Evolutionary conservation across 2,797 vertebrate genomes (phyloP).

Genomic region (Anniella stebbinsi): DNA sequence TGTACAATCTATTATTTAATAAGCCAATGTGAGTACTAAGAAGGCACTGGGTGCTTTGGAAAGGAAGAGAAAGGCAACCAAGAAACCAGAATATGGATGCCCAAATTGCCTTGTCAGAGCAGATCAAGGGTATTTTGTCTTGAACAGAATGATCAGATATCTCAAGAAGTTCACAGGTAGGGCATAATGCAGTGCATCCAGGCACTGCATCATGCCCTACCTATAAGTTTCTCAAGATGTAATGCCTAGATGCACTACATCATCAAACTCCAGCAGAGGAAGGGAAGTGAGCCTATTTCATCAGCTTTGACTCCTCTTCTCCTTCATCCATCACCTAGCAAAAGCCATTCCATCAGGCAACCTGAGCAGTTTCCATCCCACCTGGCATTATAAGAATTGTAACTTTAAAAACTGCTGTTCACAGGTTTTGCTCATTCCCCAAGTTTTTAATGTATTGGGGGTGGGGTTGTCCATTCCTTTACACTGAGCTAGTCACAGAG

Average conservation of each 20-base stretch:
- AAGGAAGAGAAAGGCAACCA: background rate
- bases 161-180: background rate
- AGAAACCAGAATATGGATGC: background rate
- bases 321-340: background rate
- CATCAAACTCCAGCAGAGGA: background rate
- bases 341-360: background rate
- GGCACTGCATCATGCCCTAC: no score
- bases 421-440: background rate
- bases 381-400: background rate
- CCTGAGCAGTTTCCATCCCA: background rate
- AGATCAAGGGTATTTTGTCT: background rate
- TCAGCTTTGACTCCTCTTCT: background rate
- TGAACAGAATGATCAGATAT: background rate
- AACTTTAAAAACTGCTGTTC: no score
- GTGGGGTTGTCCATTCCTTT: background rate
- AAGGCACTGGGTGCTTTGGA: background rate
- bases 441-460: background rate
- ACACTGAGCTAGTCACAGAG: background rate
- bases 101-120: background rate
- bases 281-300: background rate
- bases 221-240: no score
- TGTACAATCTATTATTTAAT: background rate
- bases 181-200: background rate
- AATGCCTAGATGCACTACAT: background rate
- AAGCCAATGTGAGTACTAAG: background rate